Evolutionary conservation across 2,888 invertebrate species (phyloP).

Genomic region (Sesia bembeciformis): DNA sequence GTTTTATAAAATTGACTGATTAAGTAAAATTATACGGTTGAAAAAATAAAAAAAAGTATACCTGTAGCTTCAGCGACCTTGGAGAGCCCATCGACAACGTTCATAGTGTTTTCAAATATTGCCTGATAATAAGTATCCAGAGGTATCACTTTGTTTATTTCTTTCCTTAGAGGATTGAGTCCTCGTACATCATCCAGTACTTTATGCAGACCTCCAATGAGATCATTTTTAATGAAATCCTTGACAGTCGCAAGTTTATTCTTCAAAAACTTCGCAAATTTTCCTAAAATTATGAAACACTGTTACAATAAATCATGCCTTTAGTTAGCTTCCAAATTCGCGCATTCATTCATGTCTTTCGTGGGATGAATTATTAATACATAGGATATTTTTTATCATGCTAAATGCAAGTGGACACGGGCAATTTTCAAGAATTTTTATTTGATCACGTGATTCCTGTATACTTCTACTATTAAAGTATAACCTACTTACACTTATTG

Average conservation of each 20-base stretch:
- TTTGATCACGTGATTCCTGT: too few relatives aligned
- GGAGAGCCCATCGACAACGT: constrained; percentile 55
- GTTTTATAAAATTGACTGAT: too few relatives aligned
- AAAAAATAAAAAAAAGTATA: constrained; percentile 14
- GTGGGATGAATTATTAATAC: too few relatives aligned
- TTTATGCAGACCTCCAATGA: constrained; percentile 48
- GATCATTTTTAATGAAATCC: constrained; percentile 57
- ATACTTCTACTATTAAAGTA: too few relatives aligned
- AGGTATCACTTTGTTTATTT: constrained; percentile 27
- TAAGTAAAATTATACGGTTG: too few relatives aligned
- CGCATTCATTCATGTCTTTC: too few relatives aligned
- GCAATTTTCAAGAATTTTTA: too few relatives aligned
- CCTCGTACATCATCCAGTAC: constrained; percentile 42
- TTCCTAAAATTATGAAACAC: constrained; percentile 7
- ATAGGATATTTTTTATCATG: too few relatives aligned
- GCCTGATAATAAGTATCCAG: constrained; percentile 49
- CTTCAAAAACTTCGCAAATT: constrained; percentile 47
- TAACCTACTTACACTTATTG: too few relatives aligned
- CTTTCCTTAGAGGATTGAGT: constrained; percentile 27
- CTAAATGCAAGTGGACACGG: too few relatives aligned
- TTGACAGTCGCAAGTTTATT: constrained; percentile 35
- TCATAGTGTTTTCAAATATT: constrained; percentile 38
- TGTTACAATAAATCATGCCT: too few relatives aligned
- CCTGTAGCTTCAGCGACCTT: constrained; percentile 77
- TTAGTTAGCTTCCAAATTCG: too few relatives aligned